These are phyloP conservation scores for Calcarius lapponicus DNA, from an alignment of 2,797 vertebrate genomes.

Conservation along the genomic window DNA sequence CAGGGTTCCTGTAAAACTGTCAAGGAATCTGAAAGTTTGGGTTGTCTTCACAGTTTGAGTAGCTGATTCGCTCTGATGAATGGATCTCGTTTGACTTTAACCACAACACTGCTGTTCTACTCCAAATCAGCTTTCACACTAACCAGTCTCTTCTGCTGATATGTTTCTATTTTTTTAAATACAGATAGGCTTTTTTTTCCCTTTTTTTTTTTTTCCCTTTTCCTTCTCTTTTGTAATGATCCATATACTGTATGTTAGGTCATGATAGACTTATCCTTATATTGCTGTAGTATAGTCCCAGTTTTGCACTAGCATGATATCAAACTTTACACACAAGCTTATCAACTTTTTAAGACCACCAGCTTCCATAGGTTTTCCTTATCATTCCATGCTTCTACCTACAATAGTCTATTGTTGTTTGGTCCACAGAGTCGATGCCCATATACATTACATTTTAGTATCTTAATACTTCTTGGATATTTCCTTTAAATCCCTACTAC, in stretches of 20 bases:
- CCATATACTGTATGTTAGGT: constrained; percentile 50
- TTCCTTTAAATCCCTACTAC: constrained; percentile 54
- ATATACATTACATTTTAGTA: constrained; percentile 61
- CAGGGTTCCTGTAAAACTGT: constrained; percentile 58
- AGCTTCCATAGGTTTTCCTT: constrained; percentile 51
- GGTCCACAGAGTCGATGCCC: constrained; percentile 66
- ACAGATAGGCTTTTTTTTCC: constrained; percentile 45
- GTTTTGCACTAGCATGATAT: constrained; percentile 52
- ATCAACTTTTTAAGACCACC: constrained; percentile 57
- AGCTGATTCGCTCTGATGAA: constrained; percentile 29
- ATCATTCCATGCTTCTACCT: constrained; percentile 53
- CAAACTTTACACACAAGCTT: constrained; percentile 60
- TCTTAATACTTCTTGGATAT: constrained; percentile 64
- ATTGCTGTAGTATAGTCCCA: constrained; percentile 65
- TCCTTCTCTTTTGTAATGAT: constrained; percentile 29
- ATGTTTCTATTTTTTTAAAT: constrained; percentile 73
- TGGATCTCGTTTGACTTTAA: constrained; percentile 28
- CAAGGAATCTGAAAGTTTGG: constrained; percentile 60
- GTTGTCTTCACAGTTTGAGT: constrained; percentile 78
- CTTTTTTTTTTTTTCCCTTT: not conserved
- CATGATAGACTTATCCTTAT: constrained; percentile 58
- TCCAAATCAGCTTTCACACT: not conserved
- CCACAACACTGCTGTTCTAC: not conserved
- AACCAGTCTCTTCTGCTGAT: constrained; percentile 47
- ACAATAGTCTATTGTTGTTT: constrained; percentile 65